Percentiles rank a stretch among this genome's conserved stretches.
These are phyloP conservation scores for Phalacrocorax aristotelis DNA, from an alignment of 2,113 vertebrate genomes.

Conservation along the genomic window DNA sequence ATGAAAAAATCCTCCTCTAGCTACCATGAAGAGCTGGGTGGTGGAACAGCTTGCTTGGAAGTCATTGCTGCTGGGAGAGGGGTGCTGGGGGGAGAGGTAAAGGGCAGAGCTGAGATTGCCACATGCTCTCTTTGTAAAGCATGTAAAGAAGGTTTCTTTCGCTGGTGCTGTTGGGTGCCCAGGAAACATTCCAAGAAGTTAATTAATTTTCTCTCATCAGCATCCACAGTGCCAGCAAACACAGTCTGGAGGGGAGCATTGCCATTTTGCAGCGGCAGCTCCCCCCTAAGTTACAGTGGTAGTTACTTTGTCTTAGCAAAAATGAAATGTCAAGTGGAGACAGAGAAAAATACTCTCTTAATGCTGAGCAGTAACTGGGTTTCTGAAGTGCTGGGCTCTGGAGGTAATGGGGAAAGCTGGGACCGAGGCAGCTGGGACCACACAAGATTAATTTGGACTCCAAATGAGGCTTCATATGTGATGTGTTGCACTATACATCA, in stretches of 20 bases:
- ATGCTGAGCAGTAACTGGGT: background rate
- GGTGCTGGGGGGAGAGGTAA: background rate
- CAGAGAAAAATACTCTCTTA: conserved; percentile 8
- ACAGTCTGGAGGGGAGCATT: background rate
- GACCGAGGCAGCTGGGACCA: background rate
- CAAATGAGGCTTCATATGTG: background rate
- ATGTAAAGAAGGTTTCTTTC: background rate
- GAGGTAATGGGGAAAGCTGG: background rate
- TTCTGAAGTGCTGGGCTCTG: background rate
- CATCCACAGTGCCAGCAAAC: background rate
- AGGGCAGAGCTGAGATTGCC: background rate
- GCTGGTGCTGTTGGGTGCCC: background rate
- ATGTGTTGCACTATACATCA: background rate
- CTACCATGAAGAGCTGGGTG: background rate
- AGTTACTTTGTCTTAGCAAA: conserved; percentile 34
- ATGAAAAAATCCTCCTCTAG: background rate
- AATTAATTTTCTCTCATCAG: conserved; percentile 5
- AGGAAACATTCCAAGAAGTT: background rate
- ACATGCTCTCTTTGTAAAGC: background rate
- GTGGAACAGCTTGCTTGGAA: background rate
- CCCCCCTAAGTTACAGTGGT: background rate
- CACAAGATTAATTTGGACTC: background rate
- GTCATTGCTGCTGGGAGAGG: background rate
- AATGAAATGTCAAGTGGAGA: background rate
- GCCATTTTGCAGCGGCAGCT: background rate